These are phyloP conservation scores for Euplexia lucipara DNA, from an alignment of 2,888 invertebrate genomes.

Conservation along the genomic window DNA sequence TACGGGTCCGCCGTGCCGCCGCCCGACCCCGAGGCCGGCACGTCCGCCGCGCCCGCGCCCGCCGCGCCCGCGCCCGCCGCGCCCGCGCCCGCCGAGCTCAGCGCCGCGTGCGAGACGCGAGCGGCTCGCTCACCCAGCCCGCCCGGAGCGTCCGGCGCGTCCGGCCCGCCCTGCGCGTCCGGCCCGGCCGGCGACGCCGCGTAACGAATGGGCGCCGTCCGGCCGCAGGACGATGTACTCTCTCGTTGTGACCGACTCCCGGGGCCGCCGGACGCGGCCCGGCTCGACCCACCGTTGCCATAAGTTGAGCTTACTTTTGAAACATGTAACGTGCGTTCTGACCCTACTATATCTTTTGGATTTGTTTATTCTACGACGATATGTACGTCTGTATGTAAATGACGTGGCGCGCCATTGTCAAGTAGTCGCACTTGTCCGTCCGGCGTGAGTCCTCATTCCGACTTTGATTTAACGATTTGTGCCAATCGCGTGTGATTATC, in stretches of 20 bases:
- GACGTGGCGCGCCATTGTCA: constrained; percentile 42
- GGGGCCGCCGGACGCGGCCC: constrained; percentile 8
- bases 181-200: constrained; percentile 51
- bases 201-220: constrained; percentile 45
- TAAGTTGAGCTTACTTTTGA: constrained; percentile 51
- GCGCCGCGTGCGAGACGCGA: constrained; percentile 37
- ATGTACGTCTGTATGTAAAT: constrained; percentile 38
- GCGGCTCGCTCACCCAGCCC: constrained; percentile 38
- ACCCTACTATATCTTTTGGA: constrained; percentile 46
- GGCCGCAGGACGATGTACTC: constrained; percentile 41
- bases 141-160: constrained; percentile 27
- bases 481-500: constrained; percentile 71
- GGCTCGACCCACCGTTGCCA: constrained; percentile 37
- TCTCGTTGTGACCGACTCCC: constrained; percentile 30
- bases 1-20: constrained; percentile 83
- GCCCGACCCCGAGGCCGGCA: constrained; percentile 79
- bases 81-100: constrained; percentile 22
- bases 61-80: constrained; percentile 16
- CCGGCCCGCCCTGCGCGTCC: constrained; percentile 3
- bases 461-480: constrained; percentile 64
- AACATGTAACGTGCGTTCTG: constrained; percentile 46
- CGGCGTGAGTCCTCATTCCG: constrained; percentile 53
- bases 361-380: constrained; percentile 34
- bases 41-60: constrained; percentile 30
- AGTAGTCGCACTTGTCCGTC: constrained; percentile 56